A percentile compares a stretch with the other conserved stretches of the same genome.
phyloP scores from a whole-genome alignment of 2,888 invertebrate genomes.

The Morpho helenor region DNA sequence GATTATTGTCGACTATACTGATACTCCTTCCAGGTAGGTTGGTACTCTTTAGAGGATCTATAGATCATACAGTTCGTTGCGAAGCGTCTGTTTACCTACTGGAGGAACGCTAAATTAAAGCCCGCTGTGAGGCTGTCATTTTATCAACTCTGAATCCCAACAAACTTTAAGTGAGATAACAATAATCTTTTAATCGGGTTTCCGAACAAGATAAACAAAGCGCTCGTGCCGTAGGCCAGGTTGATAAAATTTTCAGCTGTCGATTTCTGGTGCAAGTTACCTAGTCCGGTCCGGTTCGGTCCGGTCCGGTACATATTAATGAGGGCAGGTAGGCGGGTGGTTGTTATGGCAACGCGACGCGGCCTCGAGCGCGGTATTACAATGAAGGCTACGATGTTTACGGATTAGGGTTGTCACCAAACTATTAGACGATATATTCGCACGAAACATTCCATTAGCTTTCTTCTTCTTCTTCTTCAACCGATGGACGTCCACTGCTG shows the following conservation, averaged over 20 bases:
- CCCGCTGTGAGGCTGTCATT: too few relatives aligned
- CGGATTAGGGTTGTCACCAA: conserved; percentile 26
- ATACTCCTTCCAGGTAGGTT: too few relatives aligned
- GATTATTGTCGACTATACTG: too few relatives aligned
- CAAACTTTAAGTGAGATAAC: not conserved
- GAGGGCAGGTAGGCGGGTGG: conserved; percentile 44
- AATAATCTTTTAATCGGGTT: not conserved
- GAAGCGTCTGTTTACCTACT: too few relatives aligned
- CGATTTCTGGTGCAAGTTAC: conserved; percentile 40
- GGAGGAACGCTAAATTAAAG: too few relatives aligned
- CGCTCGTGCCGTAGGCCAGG: not conserved
- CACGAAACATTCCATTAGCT: too few relatives aligned
- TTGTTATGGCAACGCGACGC: conserved; percentile 70
- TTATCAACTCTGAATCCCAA: too few relatives aligned
- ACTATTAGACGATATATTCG: not conserved
- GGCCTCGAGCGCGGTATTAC: conserved; percentile 65
- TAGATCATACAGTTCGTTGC: too few relatives aligned
- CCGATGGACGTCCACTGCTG: too few relatives aligned
- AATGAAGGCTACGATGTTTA: conserved; percentile 57
- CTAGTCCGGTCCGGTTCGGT: conserved; percentile 32
- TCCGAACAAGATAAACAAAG: conserved; percentile 1
- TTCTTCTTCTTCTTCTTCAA: too few relatives aligned
- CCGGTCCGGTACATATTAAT: conserved; percentile 72
- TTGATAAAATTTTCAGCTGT: conserved; percentile 39
- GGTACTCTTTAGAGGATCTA: too few relatives aligned